These are phyloP conservation scores for Spea multiplicata DNA, from an alignment of 2,113 vertebrate genomes.

Conservation along the genomic window DNA sequence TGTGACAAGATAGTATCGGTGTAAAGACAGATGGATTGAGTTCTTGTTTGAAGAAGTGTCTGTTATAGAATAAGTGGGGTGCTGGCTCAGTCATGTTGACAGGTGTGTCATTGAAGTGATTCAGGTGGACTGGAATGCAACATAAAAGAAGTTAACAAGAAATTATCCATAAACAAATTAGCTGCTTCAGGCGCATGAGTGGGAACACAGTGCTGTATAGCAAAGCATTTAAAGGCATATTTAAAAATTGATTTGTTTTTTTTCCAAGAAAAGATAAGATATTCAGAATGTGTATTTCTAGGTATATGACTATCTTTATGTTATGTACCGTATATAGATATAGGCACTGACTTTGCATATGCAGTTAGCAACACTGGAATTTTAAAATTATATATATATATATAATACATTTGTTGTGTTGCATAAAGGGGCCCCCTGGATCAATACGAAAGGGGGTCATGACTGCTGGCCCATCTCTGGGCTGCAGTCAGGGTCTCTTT, in stretches of 20 bases:
- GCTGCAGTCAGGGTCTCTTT: too few relatives aligned
- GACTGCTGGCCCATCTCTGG: too few relatives aligned
- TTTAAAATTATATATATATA: too few relatives aligned
- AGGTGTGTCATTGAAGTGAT: slow-evolving; percentile 48
- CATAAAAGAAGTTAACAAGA: slow-evolving; percentile 29
- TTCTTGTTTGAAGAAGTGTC: slow-evolving; percentile 28
- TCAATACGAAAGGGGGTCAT: too few relatives aligned
- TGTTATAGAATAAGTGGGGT: accelerated
- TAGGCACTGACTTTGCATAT: background rate
- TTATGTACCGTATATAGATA: background rate
- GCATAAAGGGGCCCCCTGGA: too few relatives aligned
- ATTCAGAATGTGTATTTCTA: slow-evolving; percentile 52
- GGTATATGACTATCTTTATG: background rate
- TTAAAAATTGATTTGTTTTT: slow-evolving; percentile 51
- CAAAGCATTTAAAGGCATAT: slow-evolving; percentile 32
- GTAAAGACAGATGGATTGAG: slow-evolving; percentile 14
- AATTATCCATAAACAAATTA: slow-evolving; percentile 41
- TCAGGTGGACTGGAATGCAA: slow-evolving; percentile 48
- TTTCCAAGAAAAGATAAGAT: slow-evolving; percentile 35
- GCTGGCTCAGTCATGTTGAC: background rate
- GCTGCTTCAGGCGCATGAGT: slow-evolving; percentile 25
- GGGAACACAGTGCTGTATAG: background rate
- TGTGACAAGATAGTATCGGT: background rate
- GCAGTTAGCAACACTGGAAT: background rate
- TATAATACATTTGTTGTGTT: too few relatives aligned